These are phyloP conservation scores for Herpailurus yagouaroundi DNA, from an alignment of 2,113 vertebrate species.

Conservation along the genomic window DNA sequence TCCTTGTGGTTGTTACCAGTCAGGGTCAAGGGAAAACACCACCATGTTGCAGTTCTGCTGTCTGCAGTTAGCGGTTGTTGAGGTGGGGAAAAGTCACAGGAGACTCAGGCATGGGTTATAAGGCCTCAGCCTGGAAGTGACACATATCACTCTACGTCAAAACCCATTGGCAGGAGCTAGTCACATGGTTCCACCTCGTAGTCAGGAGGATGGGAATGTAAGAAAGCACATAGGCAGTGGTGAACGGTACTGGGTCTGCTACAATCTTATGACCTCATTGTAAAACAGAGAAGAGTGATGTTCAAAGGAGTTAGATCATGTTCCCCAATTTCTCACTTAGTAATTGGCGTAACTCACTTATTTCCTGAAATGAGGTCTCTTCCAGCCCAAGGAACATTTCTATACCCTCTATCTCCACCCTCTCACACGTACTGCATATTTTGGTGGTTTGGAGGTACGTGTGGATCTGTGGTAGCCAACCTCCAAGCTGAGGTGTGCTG, in stretches of 20 bases:
- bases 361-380: not conserved
- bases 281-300: not conserved
- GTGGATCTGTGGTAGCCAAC: not conserved
- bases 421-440: not conserved
- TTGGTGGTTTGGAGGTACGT: not conserved
- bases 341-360: not conserved
- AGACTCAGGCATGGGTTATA: not conserved
- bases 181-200: not conserved
- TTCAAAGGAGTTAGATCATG: not conserved
- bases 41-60: fast-evolving
- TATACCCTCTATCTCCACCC: not conserved
- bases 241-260: not conserved
- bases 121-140: not conserved
- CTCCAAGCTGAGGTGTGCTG: not conserved
- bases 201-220: not conserved
- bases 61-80: not conserved
- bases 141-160: not conserved
- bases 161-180: not conserved
- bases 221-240: not conserved
- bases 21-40: not conserved
- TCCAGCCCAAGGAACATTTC: not conserved
- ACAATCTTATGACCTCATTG: not conserved
- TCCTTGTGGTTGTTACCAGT: not conserved
- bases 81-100: not conserved
- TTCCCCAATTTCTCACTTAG: not conserved